These are phyloP conservation scores for Scelioninae gen. 1 DNA, from an alignment of 2,888 invertebrate species.

Conservation along the genomic window DNA sequence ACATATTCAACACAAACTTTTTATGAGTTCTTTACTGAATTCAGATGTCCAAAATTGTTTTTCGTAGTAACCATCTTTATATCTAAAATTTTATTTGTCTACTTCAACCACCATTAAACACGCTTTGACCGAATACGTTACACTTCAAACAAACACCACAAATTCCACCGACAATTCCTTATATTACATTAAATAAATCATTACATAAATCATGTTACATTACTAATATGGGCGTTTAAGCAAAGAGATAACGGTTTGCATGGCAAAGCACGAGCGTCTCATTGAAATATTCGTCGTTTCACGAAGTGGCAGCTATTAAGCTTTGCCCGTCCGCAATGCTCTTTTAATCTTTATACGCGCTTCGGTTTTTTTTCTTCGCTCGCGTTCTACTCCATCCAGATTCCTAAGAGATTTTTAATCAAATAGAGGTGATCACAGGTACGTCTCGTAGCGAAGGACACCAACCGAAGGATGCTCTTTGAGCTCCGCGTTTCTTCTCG, in stretches of 20 bases:
- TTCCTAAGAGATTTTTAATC: slow-evolving; percentile 64
- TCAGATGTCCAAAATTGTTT: no score
- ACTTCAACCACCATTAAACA: no score
- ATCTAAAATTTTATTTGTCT: no score
- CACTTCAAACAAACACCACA: no score
- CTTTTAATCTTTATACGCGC: slow-evolving; percentile 49
- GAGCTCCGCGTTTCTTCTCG: slow-evolving; percentile 53
- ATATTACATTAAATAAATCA: no score
- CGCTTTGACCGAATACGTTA: no score
- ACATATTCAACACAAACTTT: no score
- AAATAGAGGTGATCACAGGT: slow-evolving; percentile 66
- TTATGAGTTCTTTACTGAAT: no score
- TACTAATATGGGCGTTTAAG: slow-evolving; percentile 25
- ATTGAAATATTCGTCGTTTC: slow-evolving; percentile 26
- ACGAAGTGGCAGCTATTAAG: slow-evolving; percentile 40
- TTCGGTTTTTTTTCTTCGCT: slow-evolving; percentile 24
- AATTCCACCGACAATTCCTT: no score
- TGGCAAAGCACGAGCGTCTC: neutral
- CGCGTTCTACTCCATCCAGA: slow-evolving; percentile 26
- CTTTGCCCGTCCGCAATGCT: slow-evolving; percentile 33
- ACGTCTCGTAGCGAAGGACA: slow-evolving; percentile 50
- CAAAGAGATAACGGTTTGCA: slow-evolving; percentile 22
- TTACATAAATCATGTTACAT: neutral
- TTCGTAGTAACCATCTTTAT: no score
- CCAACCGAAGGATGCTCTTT: slow-evolving; percentile 60